Base-by-base conservation (phyloP, 2,888 invertebrate species). In the Ichneumon xanthorius region DNA sequence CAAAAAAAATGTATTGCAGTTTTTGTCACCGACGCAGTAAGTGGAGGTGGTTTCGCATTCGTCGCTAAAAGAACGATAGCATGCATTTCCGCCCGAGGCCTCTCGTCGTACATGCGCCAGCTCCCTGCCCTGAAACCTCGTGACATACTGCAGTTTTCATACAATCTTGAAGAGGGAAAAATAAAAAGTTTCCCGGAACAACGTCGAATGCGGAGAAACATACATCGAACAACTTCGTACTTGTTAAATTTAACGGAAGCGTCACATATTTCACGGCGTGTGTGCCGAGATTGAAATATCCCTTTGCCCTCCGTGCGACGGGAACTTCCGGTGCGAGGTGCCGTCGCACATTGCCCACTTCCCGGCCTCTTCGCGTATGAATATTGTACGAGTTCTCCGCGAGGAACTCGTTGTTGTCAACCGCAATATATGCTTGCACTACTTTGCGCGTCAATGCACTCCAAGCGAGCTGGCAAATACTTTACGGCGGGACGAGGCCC, bases 261-360 rank as follows among this genome's bases (percentile, higher is more conserved):
- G 83, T 79, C 79, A 75, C 70, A 58, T 50, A 53, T 79, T 79
- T 79, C 70, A 22, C 79, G 48, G 75, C 40, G 22, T 63, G 33
- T 83, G 65, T 73, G 65, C 75, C 55, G 70, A 80, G 65, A 80
- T 80, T 80, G 80, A 80, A 80, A 80, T 71, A 65, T 79, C 73
- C 67, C 68, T 50, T 72, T 72, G 26, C 16, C 33, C 58, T 30
- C 37, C 14, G 9, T 14, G 33, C 30, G 50, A 65, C n/a, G 63
- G 68, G 33, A 33, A 63, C 73, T 63, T 70, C 79, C 75, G 75
- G 79, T 70, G 53, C 75, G 61, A 48, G 30, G 70, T 5, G 33
- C 19, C 30, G 48, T 80, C 61, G 58, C 48, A 45, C 45, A 73
- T 73, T 73, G 73, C 73, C 67, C 50, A 48, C 58, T 58, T 58